phyloP scores from a whole-genome alignment of 2,113 vertebrate species.

The Chaetops frenatus region DNA sequence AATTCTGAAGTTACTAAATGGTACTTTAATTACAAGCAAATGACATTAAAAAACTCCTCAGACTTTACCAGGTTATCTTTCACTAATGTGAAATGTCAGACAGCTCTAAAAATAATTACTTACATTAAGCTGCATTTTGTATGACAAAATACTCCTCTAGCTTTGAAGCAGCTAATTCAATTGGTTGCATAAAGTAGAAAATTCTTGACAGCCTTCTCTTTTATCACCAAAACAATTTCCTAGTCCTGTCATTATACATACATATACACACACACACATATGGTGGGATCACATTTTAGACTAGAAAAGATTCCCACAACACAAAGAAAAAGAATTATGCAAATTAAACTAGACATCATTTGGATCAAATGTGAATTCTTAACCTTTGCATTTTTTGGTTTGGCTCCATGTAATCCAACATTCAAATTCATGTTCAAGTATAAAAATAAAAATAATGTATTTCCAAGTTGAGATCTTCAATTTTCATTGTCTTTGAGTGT shows the following conservation, averaged over 20 bases:
- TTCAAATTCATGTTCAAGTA: neutral
- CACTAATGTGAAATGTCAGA: neutral
- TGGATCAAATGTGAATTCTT: neutral
- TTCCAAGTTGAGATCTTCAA: neutral
- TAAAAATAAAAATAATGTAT: neutral
- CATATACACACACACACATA: neutral
- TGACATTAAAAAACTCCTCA: neutral
- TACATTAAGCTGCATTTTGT: neutral
- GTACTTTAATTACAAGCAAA: neutral
- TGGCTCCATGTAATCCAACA: neutral
- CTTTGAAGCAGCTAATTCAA: neutral
- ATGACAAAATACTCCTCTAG: neutral
- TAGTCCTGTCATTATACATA: neutral
- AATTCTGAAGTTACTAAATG: neutral
- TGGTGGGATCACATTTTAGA: neutral
- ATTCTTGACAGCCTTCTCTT: neutral
- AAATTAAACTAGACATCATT: neutral
- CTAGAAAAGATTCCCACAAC: neutral
- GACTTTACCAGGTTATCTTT: neutral
- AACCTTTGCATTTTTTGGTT: neutral
- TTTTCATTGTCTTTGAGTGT: neutral
- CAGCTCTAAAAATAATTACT: neutral
- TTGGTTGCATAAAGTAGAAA: neutral
- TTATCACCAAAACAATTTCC: neutral
- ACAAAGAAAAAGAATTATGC: neutral